phyloP scores from a whole-genome alignment of 1,140 invertebrate species.

The Sesamia nonagrioides region DNA sequence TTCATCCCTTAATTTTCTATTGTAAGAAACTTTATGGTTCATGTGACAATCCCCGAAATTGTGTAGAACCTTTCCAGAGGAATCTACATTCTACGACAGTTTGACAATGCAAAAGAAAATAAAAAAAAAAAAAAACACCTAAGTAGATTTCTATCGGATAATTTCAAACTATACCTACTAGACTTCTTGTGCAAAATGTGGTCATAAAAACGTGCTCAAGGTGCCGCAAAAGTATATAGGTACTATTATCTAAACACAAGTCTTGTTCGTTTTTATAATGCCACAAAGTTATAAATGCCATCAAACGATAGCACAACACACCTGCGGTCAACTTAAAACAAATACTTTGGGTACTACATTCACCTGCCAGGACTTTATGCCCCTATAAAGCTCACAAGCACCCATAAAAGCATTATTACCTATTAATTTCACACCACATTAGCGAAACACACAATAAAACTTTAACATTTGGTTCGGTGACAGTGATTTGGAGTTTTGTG shows the following conservation, averaged over 20 bases:
- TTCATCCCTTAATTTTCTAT: constrained; percentile 47
- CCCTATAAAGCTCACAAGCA: constrained; percentile 82
- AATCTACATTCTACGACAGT: neutral
- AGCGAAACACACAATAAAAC: constrained; percentile 87
- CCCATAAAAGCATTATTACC: constrained; percentile 86
- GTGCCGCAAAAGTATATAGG: constrained; percentile 32
- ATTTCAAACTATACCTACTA: neutral
- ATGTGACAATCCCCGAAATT: neutral
- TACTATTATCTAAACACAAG: constrained; percentile 48
- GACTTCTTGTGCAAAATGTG: constrained; percentile 33
- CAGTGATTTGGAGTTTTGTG: constrained; percentile 79
- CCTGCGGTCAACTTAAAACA: constrained; percentile 78
- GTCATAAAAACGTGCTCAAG: constrained; percentile 40
- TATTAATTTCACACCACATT: constrained; percentile 87
- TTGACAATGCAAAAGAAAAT: neutral
- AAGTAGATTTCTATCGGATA: neutral
- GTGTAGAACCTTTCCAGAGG: neutral
- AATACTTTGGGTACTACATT: constrained; percentile 70
- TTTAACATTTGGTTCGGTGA: constrained; percentile 80
- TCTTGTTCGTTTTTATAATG: constrained; percentile 52
- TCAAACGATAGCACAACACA: constrained; percentile 59
- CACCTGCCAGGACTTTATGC: constrained; percentile 81
- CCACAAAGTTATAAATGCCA: constrained; percentile 55
- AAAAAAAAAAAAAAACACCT: neutral
- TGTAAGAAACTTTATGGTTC: constrained; percentile 29